Base-by-base conservation (phyloP, 2,113 vertebrate genomes). In the Spheniscus mendiculus region DNA sequence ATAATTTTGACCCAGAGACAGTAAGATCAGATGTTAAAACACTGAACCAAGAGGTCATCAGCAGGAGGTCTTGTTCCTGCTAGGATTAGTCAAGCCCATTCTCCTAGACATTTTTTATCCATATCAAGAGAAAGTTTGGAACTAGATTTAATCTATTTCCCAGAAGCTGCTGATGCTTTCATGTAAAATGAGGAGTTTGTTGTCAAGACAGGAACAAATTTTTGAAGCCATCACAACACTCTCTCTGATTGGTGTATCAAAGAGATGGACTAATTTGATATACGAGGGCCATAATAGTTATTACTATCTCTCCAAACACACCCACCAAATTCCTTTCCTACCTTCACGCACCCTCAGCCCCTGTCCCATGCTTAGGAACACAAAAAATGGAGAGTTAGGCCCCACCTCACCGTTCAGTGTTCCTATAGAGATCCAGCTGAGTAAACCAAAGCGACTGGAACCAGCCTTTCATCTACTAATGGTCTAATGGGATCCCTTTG, bases 391-490 rank as follows among this genome's bases (percentile, higher is more conserved):
- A 90, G 71, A 87, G 56, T 62, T 45, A 67, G 67, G 74, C 91
- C 80, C 83, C 62, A 92, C 91, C 89, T 97, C 92, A 83, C 83
- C 74, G 87, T 73, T 83, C 81, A 61, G 34, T 8, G 49, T 78
- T 83, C 87, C 74, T 85, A 7, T 85, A 94, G 81, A 95, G 91
- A 94, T 94, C 73, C 91, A 96, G 93, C 89, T 96, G 93, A 94
- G 83, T 55, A 93, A 97, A 96, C 84, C 94, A 50, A 80, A 85
- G 79, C 6, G 53, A 91, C 77, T 88, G 80, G 83, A 81, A 42
- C 63, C 12, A 89, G 88, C 72, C 92, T 95, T 96, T 97, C 97
- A 96, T 93, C 92, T 93, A 34, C 92, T 95, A 67, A 80, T 62
- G 84, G 38, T 81, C 82, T 87, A 77, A 84, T 79, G 90, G 88